phyloP scores from a whole-genome alignment of 2,888 invertebrate species.

The Oligia strigilis region DNA sequence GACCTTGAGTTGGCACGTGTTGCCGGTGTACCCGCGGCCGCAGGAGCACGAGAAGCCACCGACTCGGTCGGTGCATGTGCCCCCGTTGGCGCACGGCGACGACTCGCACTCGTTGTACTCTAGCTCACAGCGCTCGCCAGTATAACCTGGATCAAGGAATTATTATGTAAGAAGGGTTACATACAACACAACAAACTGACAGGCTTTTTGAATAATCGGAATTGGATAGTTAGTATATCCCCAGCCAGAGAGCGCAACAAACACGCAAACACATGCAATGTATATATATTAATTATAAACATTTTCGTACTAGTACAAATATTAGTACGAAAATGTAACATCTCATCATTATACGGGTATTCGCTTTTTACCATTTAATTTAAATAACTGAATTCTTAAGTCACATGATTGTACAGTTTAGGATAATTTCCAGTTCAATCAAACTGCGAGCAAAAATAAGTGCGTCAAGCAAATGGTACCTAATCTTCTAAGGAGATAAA shows the following conservation, averaged over 20 bases:
- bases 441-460: conserved; percentile 12
- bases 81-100: conserved; percentile 93
- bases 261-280: neutral
- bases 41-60: conserved; percentile 93
- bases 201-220: neutral
- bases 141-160: conserved; percentile 89
- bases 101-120: conserved; percentile 95
- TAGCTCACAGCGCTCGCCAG: conserved; percentile 93
- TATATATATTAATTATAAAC: neutral
- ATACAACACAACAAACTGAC: neutral
- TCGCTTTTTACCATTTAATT: neutral
- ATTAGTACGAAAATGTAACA: neutral
- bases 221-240: neutral
- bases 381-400: conserved; percentile 1
- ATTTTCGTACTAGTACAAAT: neutral
- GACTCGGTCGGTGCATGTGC: conserved; percentile 94
- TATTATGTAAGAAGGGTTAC: neutral
- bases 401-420: neutral
- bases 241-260: neutral
- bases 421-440: conserved; percentile 14
- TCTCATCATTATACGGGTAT: neutral
- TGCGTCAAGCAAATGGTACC: conserved; percentile 25
- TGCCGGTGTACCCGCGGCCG: conserved; percentile 93
- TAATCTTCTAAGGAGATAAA: conserved; percentile 31
- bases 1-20: conserved; percentile 93